These are phyloP conservation scores for Odontomachus brunneus DNA, from an alignment of 1,140 invertebrate species.

Conservation along the genomic window DNA sequence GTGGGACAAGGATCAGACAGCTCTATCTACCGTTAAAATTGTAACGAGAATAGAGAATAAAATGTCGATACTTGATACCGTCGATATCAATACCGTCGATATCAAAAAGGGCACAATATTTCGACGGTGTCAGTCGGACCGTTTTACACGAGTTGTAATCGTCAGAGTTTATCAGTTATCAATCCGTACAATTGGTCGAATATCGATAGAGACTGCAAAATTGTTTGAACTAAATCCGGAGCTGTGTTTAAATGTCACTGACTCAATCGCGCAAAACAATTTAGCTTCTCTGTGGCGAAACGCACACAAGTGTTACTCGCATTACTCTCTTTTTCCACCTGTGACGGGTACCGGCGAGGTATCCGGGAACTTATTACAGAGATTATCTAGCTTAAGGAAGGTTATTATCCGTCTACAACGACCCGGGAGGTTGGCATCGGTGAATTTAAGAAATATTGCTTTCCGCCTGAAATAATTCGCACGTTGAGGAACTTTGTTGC, in stretches of 20 bases:
- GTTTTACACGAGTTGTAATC: not conserved
- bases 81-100: too few species aligned
- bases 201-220: not conserved
- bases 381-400: conserved; percentile 47
- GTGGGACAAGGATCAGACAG: not conserved
- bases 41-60: too few species aligned
- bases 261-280: conserved; percentile 16
- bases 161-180: not conserved
- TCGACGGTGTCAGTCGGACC: too few species aligned
- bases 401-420: conserved; percentile 54
- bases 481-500: conserved; percentile 47
- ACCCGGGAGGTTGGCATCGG: conserved; percentile 29
- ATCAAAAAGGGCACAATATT: too few species aligned
- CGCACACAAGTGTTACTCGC: not conserved
- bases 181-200: not conserved
- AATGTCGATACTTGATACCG: too few species aligned
- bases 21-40: not conserved
- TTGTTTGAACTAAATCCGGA: not conserved
- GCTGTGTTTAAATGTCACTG: not conserved
- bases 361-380: conserved; percentile 49
- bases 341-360: conserved; percentile 10
- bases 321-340: conserved; percentile 38
- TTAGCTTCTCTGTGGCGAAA: conserved; percentile 30
- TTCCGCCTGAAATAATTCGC: conserved; percentile 48
- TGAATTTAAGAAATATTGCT: conserved; percentile 59